Base-by-base conservation (phyloP, 2,888 invertebrate species). In the Ophion ellenae region DNA sequence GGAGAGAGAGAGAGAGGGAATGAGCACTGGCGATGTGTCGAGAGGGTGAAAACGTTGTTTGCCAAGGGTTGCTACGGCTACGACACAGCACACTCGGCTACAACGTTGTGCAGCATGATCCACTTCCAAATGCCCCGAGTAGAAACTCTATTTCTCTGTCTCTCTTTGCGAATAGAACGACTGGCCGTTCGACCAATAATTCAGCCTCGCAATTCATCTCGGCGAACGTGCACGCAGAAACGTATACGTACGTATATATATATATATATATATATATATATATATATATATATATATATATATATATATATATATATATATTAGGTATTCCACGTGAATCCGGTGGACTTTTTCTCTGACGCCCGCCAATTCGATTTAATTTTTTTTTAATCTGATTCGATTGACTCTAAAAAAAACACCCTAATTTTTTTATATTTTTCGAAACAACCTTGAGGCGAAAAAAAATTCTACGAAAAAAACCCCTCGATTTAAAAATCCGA, bases 41-140 rank as follows among this genome's bases (percentile, higher is more conserved):
- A 45, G 77, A 78, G 83, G 84, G 80, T 69, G 80, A 83, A 83
- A 73, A 57, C 24, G 83, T 83, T 88, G 88, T 88, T 88, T 88
- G 88, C 88, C 64, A 76, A 87, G 78, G 79, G 88, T 88, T 88
- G 84, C 88, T 82, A 85, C 53, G 86, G 84, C 80, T 87, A 87
- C 88, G 86, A 87, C 87, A 84, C 81, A 85, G 86, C 75, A 86
- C 84, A 80, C 59, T 73, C 74, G 79, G 70, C 84, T 73, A 81
- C 86, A 80, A 85, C 85, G 84, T 84, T 87, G 83, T 87, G 77
- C 81, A 81, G 67, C 77, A 70, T 88, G 88, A 84, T 88, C 88
- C 87, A 88, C 83, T 88, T 88, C 87, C 83, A 83, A 86, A 86
- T 86, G 84, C 70, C 67, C 63, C 77, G 80, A 80, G 73, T 77